These are phyloP conservation scores for Spisula solida DNA, from an alignment of 2,888 invertebrate genomes.

Conservation along the genomic window DNA sequence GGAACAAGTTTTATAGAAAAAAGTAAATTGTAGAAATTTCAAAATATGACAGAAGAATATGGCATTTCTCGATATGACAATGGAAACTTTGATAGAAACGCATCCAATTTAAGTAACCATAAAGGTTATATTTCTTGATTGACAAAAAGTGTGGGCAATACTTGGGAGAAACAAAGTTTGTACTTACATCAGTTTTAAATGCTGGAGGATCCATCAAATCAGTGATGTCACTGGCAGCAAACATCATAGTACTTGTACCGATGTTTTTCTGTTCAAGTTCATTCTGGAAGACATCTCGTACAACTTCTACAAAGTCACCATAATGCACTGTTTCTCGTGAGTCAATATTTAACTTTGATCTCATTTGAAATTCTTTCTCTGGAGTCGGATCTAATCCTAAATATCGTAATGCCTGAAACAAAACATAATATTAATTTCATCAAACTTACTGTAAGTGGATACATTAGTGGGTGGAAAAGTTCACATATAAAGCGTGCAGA, in stretches of 20 bases:
- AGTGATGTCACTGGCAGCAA: slow-evolving; percentile 73
- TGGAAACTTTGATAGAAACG: no score
- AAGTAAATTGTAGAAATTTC: no score
- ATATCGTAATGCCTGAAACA: slow-evolving; percentile 79
- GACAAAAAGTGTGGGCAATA: no score
- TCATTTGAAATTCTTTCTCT: slow-evolving; percentile 76
- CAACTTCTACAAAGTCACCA: slow-evolving; percentile 83
- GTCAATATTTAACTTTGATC: slow-evolving; percentile 77
- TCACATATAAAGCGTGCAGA: no score
- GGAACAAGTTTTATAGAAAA: no score
- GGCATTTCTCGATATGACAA: no score
- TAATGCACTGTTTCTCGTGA: slow-evolving; percentile 79
- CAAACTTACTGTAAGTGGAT: background rate
- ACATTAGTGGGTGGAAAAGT: no score
- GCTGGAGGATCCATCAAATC: slow-evolving; percentile 75
- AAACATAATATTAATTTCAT: background rate
- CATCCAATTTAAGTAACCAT: no score
- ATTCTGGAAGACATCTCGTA: slow-evolving; percentile 78
- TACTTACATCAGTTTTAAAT: slow-evolving; percentile 71
- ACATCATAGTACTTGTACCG: slow-evolving; percentile 73
- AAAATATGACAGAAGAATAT: no score
- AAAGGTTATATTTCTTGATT: no score
- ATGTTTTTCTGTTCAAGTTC: slow-evolving; percentile 78
- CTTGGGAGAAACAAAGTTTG: no score
- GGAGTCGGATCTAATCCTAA: slow-evolving; percentile 81